These are phyloP conservation scores for Phorcus lineatus DNA, from an alignment of 2,888 invertebrate species.

Conservation along the genomic window DNA sequence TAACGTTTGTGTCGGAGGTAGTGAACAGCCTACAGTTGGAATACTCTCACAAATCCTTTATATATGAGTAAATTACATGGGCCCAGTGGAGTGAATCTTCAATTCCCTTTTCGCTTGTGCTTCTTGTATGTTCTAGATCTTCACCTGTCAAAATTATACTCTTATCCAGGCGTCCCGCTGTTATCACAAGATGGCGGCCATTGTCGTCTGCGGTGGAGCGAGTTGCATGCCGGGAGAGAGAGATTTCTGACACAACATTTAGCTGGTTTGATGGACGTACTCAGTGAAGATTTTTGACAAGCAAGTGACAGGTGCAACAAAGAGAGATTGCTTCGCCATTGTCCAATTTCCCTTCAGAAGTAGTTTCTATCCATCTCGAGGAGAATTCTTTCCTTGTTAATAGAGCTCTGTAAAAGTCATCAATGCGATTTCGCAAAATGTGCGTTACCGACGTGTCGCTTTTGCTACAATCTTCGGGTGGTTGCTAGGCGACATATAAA, in stretches of 20 bases:
- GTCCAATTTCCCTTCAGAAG: background rate
- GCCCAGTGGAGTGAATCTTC: background rate
- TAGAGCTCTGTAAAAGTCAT: background rate
- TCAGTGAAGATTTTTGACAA: conserved; percentile 7
- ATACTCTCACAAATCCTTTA: background rate
- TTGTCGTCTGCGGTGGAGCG: background rate
- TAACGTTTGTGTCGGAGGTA: background rate
- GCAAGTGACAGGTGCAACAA: background rate
- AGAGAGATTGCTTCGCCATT: background rate
- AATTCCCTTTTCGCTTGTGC: background rate
- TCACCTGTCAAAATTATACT: conserved; percentile 5
- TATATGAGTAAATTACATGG: background rate
- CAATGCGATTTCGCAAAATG: background rate
- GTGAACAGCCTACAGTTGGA: background rate
- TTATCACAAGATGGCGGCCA: background rate
- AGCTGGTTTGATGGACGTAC: background rate
- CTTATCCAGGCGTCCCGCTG: background rate
- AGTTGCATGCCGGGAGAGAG: background rate
- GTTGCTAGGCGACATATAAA: conserved; percentile 8
- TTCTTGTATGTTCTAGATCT: conserved; percentile 3
- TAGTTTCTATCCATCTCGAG: background rate
- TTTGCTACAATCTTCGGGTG: background rate
- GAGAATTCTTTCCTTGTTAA: background rate
- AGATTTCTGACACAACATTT: background rate
- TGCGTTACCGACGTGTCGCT: background rate